Base-by-base conservation (phyloP, 2,797 vertebrate genomes). In the Neopelma chrysocephalum region DNA sequence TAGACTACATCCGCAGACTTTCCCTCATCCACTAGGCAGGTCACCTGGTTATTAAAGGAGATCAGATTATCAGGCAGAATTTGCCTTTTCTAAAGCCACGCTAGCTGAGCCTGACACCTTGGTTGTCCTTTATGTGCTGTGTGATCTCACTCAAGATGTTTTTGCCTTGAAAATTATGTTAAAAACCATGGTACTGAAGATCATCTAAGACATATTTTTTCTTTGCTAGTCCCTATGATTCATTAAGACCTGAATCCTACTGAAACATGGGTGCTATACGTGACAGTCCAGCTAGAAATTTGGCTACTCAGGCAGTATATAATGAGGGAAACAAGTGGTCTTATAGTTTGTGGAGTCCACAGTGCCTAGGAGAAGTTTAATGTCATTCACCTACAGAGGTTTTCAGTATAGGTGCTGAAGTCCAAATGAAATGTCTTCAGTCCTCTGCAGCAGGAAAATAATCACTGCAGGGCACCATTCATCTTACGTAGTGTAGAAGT, bases 171-270 rank as follows among this genome's bases (percentile, higher is more conserved):
- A 60, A 82, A 20, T 2, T 7, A 7, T 34, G 16, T 51, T 25
- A 4, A 72, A 93, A 90, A 77, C 2, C 2, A 3, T 1, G 0
- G 0, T 20, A 58, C 8, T 47, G 61, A 68, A 82, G 4, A 12
- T 81, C 57, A 78, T 34, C 5, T 4, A 23, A 82, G 17, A 1
- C 2, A 9, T 18, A 0, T 20, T 70, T 71, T 81, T 68, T 6
- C 12, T 43, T 75, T 70, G 13, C 10, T 16, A 48, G 12, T 3
- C 21, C 22, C 3, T 76, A 4, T 1, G 4, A 36, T 31, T 6
- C 5, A 9, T 62, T 66, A 53, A 42, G 65, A 57, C 17, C 17
- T 69, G 23, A 92, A 61, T 61, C 16, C 13, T 86, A 4, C 13
- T 29, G 25, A 54, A 43, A 22, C 11, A 26, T 5, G 2, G 2